These are phyloP conservation scores for Campoletis raptor DNA, from an alignment of 2,888 invertebrate species.

Conservation along the genomic window DNA sequence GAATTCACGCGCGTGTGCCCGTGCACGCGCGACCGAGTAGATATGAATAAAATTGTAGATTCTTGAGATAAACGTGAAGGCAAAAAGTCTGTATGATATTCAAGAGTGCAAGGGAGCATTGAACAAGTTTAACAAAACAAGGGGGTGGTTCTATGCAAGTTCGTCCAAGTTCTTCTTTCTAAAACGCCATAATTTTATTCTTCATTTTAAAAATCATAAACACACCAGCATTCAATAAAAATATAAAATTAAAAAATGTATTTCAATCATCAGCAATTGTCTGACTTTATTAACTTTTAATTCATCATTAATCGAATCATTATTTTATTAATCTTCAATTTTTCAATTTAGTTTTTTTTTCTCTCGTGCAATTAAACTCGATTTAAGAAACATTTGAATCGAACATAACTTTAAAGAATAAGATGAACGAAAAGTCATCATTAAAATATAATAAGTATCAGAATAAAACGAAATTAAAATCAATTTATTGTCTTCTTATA, in stretches of 20 bases:
- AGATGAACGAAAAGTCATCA: conserved; percentile 45
- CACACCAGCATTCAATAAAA: not conserved
- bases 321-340: too few species aligned
- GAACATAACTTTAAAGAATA: not conserved
- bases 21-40: conserved; percentile 68
- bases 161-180: conserved; percentile 47
- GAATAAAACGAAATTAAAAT: not conserved
- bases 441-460: not conserved
- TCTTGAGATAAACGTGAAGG: conserved; percentile 71
- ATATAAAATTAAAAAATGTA: not conserved
- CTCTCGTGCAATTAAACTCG: not conserved
- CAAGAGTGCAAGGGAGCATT: conserved; percentile 56
- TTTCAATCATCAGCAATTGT: not conserved
- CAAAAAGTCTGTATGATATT: conserved; percentile 55
- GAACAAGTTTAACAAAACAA: conserved; percentile 17
- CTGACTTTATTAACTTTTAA: not conserved
- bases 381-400: not conserved
- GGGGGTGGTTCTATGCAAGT: conserved; percentile 49
- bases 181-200: conserved; percentile 27
- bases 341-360: not conserved
- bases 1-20: not conserved
- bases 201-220: not conserved
- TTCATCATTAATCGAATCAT: not conserved
- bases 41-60: conserved; percentile 83
- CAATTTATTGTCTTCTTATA: not conserved